Base-by-base conservation (phyloP, 2,888 invertebrate species). In the Osmoderma eremita region DNA sequence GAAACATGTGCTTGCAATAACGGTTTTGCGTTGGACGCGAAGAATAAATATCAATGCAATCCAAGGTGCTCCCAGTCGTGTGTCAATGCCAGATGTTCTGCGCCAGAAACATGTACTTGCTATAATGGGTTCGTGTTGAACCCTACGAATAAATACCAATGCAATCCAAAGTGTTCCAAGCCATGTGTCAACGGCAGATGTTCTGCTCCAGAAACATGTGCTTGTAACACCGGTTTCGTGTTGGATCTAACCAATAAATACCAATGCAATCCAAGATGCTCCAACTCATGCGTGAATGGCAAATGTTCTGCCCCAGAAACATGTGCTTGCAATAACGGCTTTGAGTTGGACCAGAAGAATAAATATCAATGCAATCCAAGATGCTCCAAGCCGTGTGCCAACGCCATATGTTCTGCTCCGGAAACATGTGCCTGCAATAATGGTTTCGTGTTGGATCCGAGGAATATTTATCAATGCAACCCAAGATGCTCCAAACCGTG, bases 201-300 rank as follows among this genome's bases (percentile, higher is more conserved):
- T 56, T 63, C 68, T 6, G 64, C 69, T 2, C 73, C 71, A 24
- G 71, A 74, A 53, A 69, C 67, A 1, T 73, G 73, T 39, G 53
- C 68, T 0, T 72, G 72, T 13, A 63, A 67, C 13, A 41, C n/a
- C 13, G 69, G 69, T 6, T 69, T 65, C 12, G 4, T 62, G 8
- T 8, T 42, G 6, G 66, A 58, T 63, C 62, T 51, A 3, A 63
- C 36, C 54, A 63, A 69, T 53, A 63, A 67, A 39, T 69, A 71
- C 48, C 58, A 67, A 15, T 81, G 80, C 49, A 56, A 67, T 22
- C 76, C 79, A 1, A 54, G 63, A 0, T 80, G 79, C 67, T 63
- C 63, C 5, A 65, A 65, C 20, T 39, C 70, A 13, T 71, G 73
- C 58, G 8, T 65, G 3, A 73, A 75, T 66, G 72, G 73, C 36